A percentile compares a stretch with the other conserved stretches of the same genome.
Evolutionary conservation across 2,113 vertebrate genomes (phyloP).

Genomic region (Galemys pyrenaicus): DNA sequence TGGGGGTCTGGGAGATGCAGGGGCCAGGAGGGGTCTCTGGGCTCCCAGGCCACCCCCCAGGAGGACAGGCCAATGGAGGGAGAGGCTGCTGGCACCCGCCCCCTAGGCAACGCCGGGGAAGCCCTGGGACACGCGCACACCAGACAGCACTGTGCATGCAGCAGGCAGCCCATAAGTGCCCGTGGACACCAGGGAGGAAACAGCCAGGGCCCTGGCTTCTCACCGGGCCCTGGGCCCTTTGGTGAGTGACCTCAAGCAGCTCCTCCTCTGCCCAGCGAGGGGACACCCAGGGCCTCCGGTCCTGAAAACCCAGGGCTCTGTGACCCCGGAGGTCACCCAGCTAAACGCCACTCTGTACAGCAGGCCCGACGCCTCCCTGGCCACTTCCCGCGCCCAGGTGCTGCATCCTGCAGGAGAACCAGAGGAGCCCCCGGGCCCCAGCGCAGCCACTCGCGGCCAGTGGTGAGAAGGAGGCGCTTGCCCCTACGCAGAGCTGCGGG

Average conservation of each 20-base stretch:
- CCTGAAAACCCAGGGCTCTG: neutral
- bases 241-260: neutral
- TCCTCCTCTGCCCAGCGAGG: neutral
- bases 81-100: too few species aligned
- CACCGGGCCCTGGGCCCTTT: rapidly evolving
- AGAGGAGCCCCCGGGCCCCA: too few species aligned
- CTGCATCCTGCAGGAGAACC: neutral
- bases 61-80: neutral
- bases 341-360: neutral
- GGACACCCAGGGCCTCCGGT: too few species aligned
- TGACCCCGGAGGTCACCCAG: neutral
- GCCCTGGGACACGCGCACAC: neutral
- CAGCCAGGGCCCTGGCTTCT: neutral
- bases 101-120: neutral
- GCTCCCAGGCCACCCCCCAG: neutral
- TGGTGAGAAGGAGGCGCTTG: neutral
- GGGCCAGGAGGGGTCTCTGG: rapidly evolving
- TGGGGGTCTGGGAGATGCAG: rapidly evolving
- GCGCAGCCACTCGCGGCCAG: too few species aligned
- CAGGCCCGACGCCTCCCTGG: neutral
- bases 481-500: neutral
- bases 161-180: neutral
- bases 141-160: neutral
- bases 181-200: neutral
- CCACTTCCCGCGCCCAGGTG: neutral